Evolutionary conservation across 2,888 invertebrate species (phyloP).

Genomic region (Syritta pipiens): DNA sequence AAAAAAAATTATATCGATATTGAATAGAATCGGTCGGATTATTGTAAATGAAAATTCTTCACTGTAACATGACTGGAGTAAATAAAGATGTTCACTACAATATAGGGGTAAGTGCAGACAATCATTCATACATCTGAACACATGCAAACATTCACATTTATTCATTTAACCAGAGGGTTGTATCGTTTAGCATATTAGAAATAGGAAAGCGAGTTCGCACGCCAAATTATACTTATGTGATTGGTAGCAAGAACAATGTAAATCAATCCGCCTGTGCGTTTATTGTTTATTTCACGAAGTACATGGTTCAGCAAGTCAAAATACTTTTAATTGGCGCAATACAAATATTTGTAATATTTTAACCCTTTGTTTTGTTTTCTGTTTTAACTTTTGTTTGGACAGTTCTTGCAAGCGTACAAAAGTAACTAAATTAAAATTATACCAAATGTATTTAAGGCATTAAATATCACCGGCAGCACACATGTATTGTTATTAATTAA

Average conservation of each 20-base stretch:
- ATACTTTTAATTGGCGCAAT: slow-evolving; percentile 74
- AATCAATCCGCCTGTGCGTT: slow-evolving; percentile 4
- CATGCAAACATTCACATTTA: too few species aligned
- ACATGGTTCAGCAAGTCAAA: background rate
- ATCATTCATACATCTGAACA: background rate
- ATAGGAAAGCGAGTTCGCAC: background rate
- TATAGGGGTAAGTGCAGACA: slow-evolving; percentile 26
- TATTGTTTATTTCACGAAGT: slow-evolving; percentile 37
- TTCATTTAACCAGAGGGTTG: slow-evolving; percentile 40
- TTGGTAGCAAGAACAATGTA: slow-evolving; percentile 24
- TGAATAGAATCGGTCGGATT: slow-evolving; percentile 19
- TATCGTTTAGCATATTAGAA: slow-evolving; percentile 21
- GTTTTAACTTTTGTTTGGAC: slow-evolving; percentile 24
- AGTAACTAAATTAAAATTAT: too few species aligned
- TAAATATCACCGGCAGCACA: too few species aligned
- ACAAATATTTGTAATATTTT: slow-evolving; percentile 75
- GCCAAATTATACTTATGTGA: slow-evolving; percentile 23
- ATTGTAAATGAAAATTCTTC: slow-evolving; percentile 37
- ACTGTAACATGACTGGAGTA: slow-evolving; percentile 31
- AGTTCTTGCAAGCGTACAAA: slow-evolving; percentile 15
- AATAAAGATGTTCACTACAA: slow-evolving; percentile 47
- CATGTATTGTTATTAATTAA: too few species aligned
- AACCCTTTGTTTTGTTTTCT: slow-evolving; percentile 72
- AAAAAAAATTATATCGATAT: slow-evolving; percentile 17
- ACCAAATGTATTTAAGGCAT: too few species aligned